Conservation (phyloP, 2,113 vertebrate genomes). For the Gopherus flavomarginatus region DNA sequence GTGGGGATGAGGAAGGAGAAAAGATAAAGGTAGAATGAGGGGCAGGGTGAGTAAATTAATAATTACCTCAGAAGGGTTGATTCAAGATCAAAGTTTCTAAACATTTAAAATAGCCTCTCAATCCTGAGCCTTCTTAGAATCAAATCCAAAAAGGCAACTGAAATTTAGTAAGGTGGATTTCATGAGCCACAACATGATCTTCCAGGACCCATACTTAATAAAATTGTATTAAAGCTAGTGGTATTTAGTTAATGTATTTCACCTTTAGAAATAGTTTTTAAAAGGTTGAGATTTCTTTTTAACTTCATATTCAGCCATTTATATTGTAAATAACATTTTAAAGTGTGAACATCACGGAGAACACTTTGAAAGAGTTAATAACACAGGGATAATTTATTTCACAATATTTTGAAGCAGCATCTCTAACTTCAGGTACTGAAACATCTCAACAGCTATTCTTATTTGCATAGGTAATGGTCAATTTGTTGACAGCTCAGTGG, state of each 20-base stretch:
- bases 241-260: not conserved
- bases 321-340: not conserved
- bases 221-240: not conserved
- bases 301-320: not conserved
- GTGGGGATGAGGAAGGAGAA: not conserved
- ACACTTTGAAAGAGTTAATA: constrained; percentile 1
- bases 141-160: not conserved
- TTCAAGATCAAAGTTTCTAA: not conserved
- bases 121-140: not conserved
- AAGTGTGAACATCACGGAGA: not conserved
- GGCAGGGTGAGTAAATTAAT: not conserved
- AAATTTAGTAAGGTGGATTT: not conserved
- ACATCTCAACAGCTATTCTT: not conserved
- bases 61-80: not conserved
- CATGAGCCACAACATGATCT: not conserved
- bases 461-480: constrained; percentile 41
- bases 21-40: not conserved
- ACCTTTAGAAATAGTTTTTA: not conserved
- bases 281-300: not conserved
- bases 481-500: constrained; percentile 28
- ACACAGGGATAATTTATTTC: not conserved
- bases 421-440: not conserved
- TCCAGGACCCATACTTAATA: not conserved
- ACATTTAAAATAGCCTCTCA: not conserved
- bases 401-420: not conserved